Base-by-base conservation (phyloP, 2,113 vertebrate species). In the Jacana jacana region DNA sequence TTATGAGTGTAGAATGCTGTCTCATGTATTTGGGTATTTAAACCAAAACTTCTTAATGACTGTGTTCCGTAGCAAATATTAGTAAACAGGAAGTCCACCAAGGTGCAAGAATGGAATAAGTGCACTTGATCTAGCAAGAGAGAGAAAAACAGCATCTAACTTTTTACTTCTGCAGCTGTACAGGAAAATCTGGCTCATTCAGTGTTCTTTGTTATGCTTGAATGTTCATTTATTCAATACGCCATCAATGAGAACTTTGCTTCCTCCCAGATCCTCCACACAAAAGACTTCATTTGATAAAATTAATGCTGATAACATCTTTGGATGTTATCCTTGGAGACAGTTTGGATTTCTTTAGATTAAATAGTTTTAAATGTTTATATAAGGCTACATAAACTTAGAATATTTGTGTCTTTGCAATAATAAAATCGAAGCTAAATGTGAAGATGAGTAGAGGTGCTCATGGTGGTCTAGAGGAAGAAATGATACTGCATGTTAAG, bases 151-250 rank as follows among this genome's bases (percentile, higher is more conserved):
- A 93, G 30, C 66, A 49, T 83, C 46, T 72, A 77, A 35, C 48
- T 78, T 87, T 88, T 88, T 88, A 86, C 39, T 95, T 64, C 82
- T 91, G 72, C 83, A 80, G 71, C 48, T 68, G 80, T 85, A 78
- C 83, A 95, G 40, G 57, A 64, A 86, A 97, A 57, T 73, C 24
- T 90, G 55, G 22, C 92, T 96, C 54, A 63, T 93, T 65, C 78
- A 58, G 5, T 91, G 18, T 91, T 81, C 48, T 96, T 89, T 64
- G 70, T 46, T 91, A 60, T 75, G 54, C 24, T 85, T 86, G 42
- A 78, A 87, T 88, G 91, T 75, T 96, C 54, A 77, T 64, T 97
- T 91, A 88, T 68, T 75, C 76, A 87, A 48, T 49, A 65, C 30
- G 66, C 39, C 54, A 61, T 78, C 86, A 91, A 54, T 11, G 17